Evolutionary conservation across 2,113 vertebrate genomes (phyloP).

Genomic region (Triplophysa dalaica): DNA sequence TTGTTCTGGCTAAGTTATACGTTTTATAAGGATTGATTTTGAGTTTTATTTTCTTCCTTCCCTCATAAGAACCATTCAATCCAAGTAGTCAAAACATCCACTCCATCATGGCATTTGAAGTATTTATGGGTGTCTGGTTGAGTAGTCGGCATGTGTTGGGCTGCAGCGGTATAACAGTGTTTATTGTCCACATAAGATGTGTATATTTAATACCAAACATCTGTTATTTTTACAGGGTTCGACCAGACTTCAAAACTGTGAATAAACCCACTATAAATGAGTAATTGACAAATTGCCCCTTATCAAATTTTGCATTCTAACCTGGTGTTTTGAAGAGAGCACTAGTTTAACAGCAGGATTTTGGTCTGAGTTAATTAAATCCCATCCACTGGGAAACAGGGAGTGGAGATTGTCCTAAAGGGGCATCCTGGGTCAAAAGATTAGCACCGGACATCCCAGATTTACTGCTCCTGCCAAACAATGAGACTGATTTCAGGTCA

Average conservation of each 20-base stretch:
- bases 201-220: not conserved
- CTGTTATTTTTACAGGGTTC: not conserved
- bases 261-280: constrained; percentile 33
- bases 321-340: constrained; percentile 40
- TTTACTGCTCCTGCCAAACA: constrained; percentile 62
- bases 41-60: constrained; percentile 50
- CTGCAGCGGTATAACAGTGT: not conserved
- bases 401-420: constrained; percentile 61
- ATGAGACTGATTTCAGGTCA: constrained; percentile 56
- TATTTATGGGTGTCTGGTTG: not conserved
- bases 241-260: not conserved
- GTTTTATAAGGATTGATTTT: constrained; percentile 54
- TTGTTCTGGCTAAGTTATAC: constrained; percentile 56
- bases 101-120: constrained; percentile 28
- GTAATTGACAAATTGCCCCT: constrained; percentile 33
- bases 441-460: constrained; percentile 71
- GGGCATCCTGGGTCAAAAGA: constrained; percentile 68
- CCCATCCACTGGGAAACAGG: constrained; percentile 50
- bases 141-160: not conserved
- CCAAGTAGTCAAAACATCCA: constrained; percentile 51
- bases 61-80: constrained; percentile 8
- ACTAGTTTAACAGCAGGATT: constrained; percentile 50
- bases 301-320: constrained; percentile 35
- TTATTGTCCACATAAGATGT: not conserved
- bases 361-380: constrained; percentile 60